These are phyloP conservation scores for Brachypteracias leptosomus DNA, from an alignment of 2,113 vertebrate genomes.

Conservation along the genomic window DNA sequence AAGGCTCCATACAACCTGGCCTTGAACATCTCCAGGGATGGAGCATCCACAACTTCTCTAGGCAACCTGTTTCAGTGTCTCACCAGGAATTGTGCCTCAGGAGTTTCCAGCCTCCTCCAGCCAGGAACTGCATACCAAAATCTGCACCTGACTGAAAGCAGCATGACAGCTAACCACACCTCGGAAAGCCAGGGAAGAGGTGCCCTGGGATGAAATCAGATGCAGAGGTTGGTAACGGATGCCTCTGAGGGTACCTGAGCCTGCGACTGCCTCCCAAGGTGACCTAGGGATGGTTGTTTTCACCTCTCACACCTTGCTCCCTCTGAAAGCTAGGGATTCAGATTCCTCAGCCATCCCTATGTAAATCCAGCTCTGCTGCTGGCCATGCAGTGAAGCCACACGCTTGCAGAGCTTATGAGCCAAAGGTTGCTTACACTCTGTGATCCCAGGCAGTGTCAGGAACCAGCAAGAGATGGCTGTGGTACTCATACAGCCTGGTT, in stretches of 20 bases:
- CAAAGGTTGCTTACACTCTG: background rate
- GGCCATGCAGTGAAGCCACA: background rate
- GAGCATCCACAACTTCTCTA: too few relatives aligned
- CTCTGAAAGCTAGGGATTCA: background rate
- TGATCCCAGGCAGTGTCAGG: background rate
- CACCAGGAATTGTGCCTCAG: background rate
- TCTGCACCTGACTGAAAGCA: background rate
- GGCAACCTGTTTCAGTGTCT: too few relatives aligned
- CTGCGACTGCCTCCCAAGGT: background rate
- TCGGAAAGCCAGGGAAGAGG: background rate
- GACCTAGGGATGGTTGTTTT: background rate
- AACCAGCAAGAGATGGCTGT: background rate
- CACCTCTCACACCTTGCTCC: background rate
- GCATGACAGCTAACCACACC: background rate
- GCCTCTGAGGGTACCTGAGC: background rate
- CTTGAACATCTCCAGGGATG: too few relatives aligned
- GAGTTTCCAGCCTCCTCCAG: background rate
- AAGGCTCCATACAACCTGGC: too few relatives aligned
- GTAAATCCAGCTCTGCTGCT: background rate
- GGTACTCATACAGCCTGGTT: background rate
- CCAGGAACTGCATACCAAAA: background rate
- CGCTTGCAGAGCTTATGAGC: background rate
- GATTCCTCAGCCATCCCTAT: fast-evolving
- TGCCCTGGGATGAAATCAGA: background rate
- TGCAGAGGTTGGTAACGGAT: background rate